Evolutionary conservation across 2,888 invertebrate species (phyloP).

Genomic region (Chesias legatella): DNA sequence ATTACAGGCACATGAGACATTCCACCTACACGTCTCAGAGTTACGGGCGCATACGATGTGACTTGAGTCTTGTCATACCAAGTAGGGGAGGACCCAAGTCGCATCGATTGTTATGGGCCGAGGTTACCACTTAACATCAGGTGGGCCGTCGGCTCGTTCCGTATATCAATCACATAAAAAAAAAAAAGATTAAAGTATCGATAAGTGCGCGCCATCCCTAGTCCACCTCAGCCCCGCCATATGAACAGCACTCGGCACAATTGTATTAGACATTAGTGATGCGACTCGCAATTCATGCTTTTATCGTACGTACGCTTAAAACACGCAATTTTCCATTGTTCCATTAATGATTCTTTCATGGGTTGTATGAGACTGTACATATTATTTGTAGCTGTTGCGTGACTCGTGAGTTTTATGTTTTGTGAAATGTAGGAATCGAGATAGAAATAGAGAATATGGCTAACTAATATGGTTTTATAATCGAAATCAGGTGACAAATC

Average conservation of each 20-base stretch:
- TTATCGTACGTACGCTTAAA: slow-evolving; percentile 36
- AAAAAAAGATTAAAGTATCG: slow-evolving; percentile 23
- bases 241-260: slow-evolving; percentile 58
- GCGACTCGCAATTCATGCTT: slow-evolving; percentile 42
- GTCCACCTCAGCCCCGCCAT: slow-evolving; percentile 45
- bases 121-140: too few relatives aligned
- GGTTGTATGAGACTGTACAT: slow-evolving; percentile 5
- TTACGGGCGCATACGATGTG: too few relatives aligned
- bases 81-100: too few relatives aligned
- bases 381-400: slow-evolving; percentile 3
- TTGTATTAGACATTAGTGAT: slow-evolving; percentile 65
- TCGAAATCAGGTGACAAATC: too few relatives aligned
- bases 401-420: not conserved
- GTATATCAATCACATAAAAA: too few relatives aligned
- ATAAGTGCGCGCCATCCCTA: slow-evolving; percentile 26
- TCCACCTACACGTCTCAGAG: too few relatives aligned
- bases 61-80: too few relatives aligned
- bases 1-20: too few relatives aligned
- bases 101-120: too few relatives aligned
- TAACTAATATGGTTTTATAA: too few relatives aligned
- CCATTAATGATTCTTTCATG: slow-evolving; percentile 33
- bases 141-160: too few relatives aligned
- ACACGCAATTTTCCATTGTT: slow-evolving; percentile 31
- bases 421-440: too few relatives aligned
- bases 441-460: not conserved